Percentiles rank a stretch among this genome's conserved stretches.
phyloP scores from a whole-genome alignment of 2,797 vertebrate species.

The Macropodus opercularis region DNA sequence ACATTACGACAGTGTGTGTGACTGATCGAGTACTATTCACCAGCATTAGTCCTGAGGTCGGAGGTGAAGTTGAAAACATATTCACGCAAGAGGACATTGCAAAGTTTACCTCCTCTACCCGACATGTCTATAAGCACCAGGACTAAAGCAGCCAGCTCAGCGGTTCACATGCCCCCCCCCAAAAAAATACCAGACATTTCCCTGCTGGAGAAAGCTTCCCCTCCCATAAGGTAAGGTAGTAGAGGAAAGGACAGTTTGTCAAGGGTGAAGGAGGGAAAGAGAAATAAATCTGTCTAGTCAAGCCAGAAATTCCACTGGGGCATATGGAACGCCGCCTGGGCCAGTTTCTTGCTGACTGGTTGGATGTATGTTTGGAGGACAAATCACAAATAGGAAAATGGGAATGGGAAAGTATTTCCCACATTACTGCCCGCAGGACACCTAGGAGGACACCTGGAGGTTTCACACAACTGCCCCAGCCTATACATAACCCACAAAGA shows the following conservation, averaged over 20 bases:
- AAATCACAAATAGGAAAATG: conserved; percentile 19
- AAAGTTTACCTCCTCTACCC: conserved; percentile 12
- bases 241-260: conserved; percentile 35
- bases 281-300: conserved; percentile 45
- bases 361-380: conserved; percentile 9
- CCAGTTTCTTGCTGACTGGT: background rate
- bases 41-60: background rate
- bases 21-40: background rate
- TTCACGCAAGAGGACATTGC: conserved; percentile 11
- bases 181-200: conserved; percentile 24
- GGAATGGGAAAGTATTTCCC: no score
- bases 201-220: conserved; percentile 2
- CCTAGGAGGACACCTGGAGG: no score
- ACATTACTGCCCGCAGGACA: no score
- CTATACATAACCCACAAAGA: no score
- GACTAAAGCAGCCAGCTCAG: conserved; percentile 32
- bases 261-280: conserved; percentile 39
- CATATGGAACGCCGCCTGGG: background rate
- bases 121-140: conserved; percentile 22
- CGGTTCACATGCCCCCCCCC: conserved; percentile 45
- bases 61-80: background rate
- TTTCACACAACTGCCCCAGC: no score
- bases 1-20: no score
- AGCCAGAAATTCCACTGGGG: conserved; percentile 24
- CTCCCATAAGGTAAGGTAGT: conserved; percentile 25